Evolutionary conservation across 1,140 invertebrate species (phyloP).

Genomic region (Macrotrachela quadricornifera): DNA sequence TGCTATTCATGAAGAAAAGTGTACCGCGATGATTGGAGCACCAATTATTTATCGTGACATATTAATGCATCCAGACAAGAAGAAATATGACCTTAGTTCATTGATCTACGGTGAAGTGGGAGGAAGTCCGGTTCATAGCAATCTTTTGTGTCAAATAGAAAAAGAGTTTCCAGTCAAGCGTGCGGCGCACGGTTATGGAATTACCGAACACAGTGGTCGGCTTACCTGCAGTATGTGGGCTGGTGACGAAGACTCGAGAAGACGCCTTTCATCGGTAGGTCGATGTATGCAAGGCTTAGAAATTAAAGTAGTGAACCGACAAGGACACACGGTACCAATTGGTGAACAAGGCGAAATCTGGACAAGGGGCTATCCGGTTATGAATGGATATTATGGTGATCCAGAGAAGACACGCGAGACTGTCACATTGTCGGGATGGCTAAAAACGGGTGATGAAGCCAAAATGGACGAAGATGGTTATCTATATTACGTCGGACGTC

Average conservation of each 20-base stretch:
- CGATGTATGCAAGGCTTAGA: constrained; percentile 14
- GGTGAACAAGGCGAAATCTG: constrained; percentile 58
- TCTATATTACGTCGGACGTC: constrained; percentile 51
- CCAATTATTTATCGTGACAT: constrained; percentile 90
- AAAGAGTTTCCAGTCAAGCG: background rate
- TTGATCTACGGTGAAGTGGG: constrained; percentile 15
- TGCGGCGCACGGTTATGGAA: background rate
- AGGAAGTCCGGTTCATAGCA: background rate
- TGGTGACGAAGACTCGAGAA: background rate
- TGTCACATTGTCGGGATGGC: constrained; percentile 40
- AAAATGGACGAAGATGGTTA: constrained; percentile 52
- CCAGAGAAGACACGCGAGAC: constrained; percentile 51
- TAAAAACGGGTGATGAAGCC: constrained; percentile 46
- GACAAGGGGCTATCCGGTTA: constrained; percentile 53
- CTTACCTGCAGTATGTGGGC: background rate
- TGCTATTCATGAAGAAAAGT: constrained; percentile 48
- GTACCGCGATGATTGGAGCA: constrained; percentile 62
- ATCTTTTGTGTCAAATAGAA: background rate
- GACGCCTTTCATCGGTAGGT: background rate
- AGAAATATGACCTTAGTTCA: constrained; percentile 24
- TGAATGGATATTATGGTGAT: constrained; percentile 66
- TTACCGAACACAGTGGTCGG: background rate
- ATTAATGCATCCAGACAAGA: constrained; percentile 31
- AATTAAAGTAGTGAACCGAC: constrained; percentile 47
- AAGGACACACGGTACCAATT: constrained; percentile 45